Percentiles rank a stretch among this genome's conserved stretches.
Evolutionary conservation across 2,888 invertebrate genomes (phyloP).

Genomic region (Chalcis sispes): DNA sequence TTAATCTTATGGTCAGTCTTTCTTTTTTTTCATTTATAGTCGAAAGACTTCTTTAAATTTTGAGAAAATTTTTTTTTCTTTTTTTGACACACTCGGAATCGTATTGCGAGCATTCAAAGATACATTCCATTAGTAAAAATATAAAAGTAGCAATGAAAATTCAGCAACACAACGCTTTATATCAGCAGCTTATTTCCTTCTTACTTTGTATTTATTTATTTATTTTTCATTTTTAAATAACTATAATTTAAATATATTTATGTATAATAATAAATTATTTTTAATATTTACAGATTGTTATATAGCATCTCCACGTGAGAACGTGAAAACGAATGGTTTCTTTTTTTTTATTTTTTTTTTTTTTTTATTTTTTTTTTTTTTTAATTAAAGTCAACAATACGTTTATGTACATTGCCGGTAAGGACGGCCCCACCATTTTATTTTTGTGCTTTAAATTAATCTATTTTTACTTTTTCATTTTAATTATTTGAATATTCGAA

Average conservation of each 20-base stretch:
- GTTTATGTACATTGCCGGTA: slow-evolving; percentile 49
- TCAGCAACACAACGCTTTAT: slow-evolving; percentile 51
- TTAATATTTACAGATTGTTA: slow-evolving; percentile 58
- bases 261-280: slow-evolving; percentile 53
- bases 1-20: slow-evolving; percentile 54
- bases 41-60: slow-evolving; percentile 54
- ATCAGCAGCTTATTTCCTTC: slow-evolving; percentile 39
- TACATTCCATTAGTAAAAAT: slow-evolving; percentile 53
- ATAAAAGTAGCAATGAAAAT: slow-evolving; percentile 57
- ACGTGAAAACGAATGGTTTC: slow-evolving; percentile 46
- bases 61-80: slow-evolving; percentile 26
- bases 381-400: slow-evolving; percentile 51
- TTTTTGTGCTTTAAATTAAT: slow-evolving; percentile 14
- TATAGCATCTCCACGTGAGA: slow-evolving; percentile 44
- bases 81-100: slow-evolving; percentile 46
- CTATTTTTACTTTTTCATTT: slow-evolving; percentile 19
- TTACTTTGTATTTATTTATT: slow-evolving; percentile 35
- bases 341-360: slow-evolving; percentile 12
- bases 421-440: slow-evolving; percentile 21
- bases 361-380: background rate
- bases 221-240: slow-evolving; percentile 39
- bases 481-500: slow-evolving; percentile 29
- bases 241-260: slow-evolving; percentile 51
- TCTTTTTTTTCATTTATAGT: slow-evolving; percentile 51
- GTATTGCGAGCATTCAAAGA: slow-evolving; percentile 55